These are phyloP conservation scores for Corythoichthys intestinalis DNA, from an alignment of 2,113 vertebrate genomes.

Conservation along the genomic window DNA sequence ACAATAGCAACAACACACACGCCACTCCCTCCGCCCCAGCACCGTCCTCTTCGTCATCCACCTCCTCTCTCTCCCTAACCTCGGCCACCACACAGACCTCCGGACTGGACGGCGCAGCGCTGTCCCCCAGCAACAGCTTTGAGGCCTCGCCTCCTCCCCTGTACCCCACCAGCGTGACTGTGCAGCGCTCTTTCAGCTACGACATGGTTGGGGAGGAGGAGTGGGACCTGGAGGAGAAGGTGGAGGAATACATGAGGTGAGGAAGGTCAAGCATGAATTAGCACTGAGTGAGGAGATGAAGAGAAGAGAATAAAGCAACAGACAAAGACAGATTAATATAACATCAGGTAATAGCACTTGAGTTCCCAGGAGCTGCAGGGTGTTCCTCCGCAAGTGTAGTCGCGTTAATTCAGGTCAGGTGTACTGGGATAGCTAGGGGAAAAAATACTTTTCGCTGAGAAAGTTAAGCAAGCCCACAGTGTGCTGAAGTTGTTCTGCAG, in stretches of 20 bases:
- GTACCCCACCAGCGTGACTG: conserved; percentile 65
- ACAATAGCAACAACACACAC: neutral
- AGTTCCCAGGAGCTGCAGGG: conserved; percentile 49
- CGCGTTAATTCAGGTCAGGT: conserved; percentile 67
- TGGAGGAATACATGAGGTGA: conserved; percentile 83
- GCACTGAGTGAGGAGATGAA: conserved; percentile 7
- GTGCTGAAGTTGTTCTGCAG: neutral
- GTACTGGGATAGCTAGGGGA: conserved; percentile 44
- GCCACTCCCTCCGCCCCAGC: conserved; percentile 40
- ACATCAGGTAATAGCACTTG: conserved; percentile 56
- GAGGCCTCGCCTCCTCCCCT: conserved; percentile 78
- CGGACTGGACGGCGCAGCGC: conserved; percentile 69
- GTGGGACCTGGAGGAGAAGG: conserved; percentile 81
- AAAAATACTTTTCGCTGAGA: conserved; percentile 38
- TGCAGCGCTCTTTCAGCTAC: conserved; percentile 75
- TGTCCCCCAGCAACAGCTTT: conserved; percentile 79
- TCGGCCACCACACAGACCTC: conserved; percentile 79
- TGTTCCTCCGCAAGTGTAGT: conserved; percentile 56
- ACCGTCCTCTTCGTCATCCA: conserved; percentile 71
- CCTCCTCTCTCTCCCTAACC: conserved; percentile 73
- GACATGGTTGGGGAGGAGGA: conserved; percentile 77
- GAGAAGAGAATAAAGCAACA: conserved; percentile 13
- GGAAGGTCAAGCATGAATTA: conserved; percentile 13
- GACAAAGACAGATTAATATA: conserved; percentile 56
- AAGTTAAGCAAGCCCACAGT: conserved; percentile 24